Conservation (phyloP, 2,113 vertebrate species). For the Otus sunia region DNA sequence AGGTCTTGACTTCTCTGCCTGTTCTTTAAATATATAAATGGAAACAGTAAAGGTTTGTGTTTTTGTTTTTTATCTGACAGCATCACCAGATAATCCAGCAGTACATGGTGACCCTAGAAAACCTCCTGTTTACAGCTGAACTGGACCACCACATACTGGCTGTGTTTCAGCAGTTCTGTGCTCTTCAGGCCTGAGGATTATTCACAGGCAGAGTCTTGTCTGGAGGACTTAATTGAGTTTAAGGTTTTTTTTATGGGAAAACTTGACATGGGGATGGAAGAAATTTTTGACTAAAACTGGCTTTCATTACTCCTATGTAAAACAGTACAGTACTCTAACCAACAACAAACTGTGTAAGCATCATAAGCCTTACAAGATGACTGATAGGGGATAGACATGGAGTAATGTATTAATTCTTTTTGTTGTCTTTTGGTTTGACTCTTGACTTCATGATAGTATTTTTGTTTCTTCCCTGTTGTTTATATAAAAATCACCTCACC, state of each 20-base stretch:
- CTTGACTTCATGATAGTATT: constrained; percentile 55
- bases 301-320: constrained; percentile 47
- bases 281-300: constrained; percentile 48
- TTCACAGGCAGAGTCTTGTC: neutral
- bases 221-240: constrained; percentile 34
- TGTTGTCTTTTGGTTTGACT: constrained; percentile 63
- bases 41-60: neutral
- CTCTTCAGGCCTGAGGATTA: constrained; percentile 86
- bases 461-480: constrained; percentile 25
- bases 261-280: constrained; percentile 45
- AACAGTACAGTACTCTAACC: constrained; percentile 27
- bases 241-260: neutral
- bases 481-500: neutral
- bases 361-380: constrained; percentile 55
- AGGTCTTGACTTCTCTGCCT: neutral
- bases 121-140: constrained; percentile 96
- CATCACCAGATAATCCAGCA: constrained; percentile 97
- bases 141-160: constrained; percentile 95
- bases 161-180: constrained; percentile 98
- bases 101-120: constrained; percentile 98
- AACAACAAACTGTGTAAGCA: constrained; percentile 38
- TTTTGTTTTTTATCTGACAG: constrained; percentile 67
- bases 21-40: neutral
- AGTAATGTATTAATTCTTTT: constrained; percentile 37
- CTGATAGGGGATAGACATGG: constrained; percentile 45